Base-by-base conservation (phyloP, 92 coral and sea anemone species). In the Siderastrea siderea region DNA sequence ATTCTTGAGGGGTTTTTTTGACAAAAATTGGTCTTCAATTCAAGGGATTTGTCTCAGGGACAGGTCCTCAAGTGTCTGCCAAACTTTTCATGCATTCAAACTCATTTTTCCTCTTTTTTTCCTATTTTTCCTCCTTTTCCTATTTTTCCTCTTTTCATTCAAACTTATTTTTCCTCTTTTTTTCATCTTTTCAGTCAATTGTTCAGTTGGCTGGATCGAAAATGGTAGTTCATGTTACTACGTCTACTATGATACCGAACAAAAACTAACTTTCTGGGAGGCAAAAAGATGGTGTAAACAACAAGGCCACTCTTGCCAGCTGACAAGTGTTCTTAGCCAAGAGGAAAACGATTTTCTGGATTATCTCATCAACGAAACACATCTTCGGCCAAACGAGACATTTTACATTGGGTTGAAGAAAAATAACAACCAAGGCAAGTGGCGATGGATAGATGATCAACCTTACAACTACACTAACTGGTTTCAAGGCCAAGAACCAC, bases 401-500 rank as follows among this genome's bases (percentile, higher is more conserved):
- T 82, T 82, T 58, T 82, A 55, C 78, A 58, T 82, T 4, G 86
- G 78, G 26, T 58, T 82, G 44, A 16, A 48, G n/a, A 57, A 6
- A 2, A 58, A 16, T 4, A 59, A 5, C 19, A n/a, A 60, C 1
- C 7, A 16, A 46, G 38, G 19, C 6, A 19, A 7, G 12, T 69
- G 65, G n/a, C 6, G 2, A 11, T 82, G 86, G 86, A 47, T 54
- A 11, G 44, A 70, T 16, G 11, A 58, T 0, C 12, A 57, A 43
- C 78, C 59, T 4, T 82, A 69, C 10, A 70, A 82, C 57, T 82
- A 82, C 69, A 82, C 86, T 5, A 82, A 82, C 78, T 82, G 86
- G 86, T 82, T 57, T 50, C 15, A 47, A 11, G 75, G 43, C 51
- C 7, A 45, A 26, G 82, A 53, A 47, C 78, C 78, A 8, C 15